Evolutionary conservation across 1,140 invertebrate genomes (phyloP), one percentile per base, ranked within the genome.

Genomic region (Leptoteleia sp.): DNA sequence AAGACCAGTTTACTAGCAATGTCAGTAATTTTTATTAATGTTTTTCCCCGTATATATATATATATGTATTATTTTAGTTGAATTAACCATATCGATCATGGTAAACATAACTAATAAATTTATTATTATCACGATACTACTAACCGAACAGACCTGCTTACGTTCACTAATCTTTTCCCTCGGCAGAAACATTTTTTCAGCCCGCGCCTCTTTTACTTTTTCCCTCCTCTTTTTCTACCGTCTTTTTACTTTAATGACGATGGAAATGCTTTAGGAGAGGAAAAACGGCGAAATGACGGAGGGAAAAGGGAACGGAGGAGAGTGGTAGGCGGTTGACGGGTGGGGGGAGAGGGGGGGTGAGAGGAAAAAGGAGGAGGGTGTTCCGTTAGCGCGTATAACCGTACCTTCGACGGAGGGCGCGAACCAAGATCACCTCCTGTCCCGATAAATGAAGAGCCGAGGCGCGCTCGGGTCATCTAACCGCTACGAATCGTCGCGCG

Each of bases 301-400:
- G 25, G 37, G 50, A 33, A 31, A 65, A 40, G 79, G 68, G 61
- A 57, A 65, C n/a, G n/a, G n/a, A n/a, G n/a, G n/a, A n/a, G n/a
- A n/a, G n/a, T n/a, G n/a, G n/a, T n/a, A n/a, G n/a, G n/a, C n/a
- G n/a, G n/a, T n/a, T n/a, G n/a, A n/a, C n/a, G n/a, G n/a, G n/a
- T n/a, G n/a, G n/a, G n/a, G n/a, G n/a, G n/a, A n/a, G n/a, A n/a
- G 27, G 29, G 31, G 64, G 43, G 65, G 42, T 75, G 76, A n/a
- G n/a, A n/a, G n/a, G n/a, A n/a, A n/a, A n/a, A n/a, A 79, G 81
- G 73, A 80, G 80, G 80, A 82, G 81, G 79, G 77, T 76, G 78
- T 83, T 85, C 84, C 84, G 84, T 86, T 86, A 86, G 83, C 72
- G 80, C 83, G 40, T 80, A 82, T 86, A 86, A 85, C 84, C 83